phyloP scores from a whole-genome alignment of 2,797 vertebrate genomes.

The Staurois parvus region DNA sequence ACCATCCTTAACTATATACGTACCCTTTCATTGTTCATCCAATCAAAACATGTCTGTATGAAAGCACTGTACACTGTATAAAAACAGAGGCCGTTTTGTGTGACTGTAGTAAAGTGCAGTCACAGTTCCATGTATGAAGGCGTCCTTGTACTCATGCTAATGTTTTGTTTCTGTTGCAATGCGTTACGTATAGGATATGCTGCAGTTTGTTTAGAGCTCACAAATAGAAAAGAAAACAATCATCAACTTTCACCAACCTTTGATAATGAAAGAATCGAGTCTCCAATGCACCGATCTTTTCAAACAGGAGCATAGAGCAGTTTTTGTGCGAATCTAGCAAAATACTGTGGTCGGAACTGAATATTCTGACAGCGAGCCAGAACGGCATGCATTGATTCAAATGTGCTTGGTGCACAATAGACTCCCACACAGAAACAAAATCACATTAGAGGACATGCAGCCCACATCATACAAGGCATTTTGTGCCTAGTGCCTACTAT shows the following conservation, averaged over 20 bases:
- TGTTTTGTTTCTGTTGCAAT: not conserved
- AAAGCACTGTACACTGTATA: not conserved
- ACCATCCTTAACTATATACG: not conserved
- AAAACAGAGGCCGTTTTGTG: not conserved
- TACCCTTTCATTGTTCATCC: not conserved
- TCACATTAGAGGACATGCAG: constrained; percentile 73
- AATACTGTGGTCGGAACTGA: constrained; percentile 69
- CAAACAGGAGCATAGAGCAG: constrained; percentile 62
- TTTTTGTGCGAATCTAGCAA: constrained; percentile 68
- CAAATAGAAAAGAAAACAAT: constrained; percentile 48
- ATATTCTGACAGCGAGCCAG: constrained; percentile 72
- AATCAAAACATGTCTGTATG: not conserved
- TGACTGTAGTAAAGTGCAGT: not conserved
- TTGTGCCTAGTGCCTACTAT: constrained; percentile 65
- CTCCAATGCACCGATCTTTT: constrained; percentile 71
- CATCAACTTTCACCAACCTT: constrained; percentile 80
- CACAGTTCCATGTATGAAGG: not conserved
- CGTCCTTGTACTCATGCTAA: constrained; percentile 1
- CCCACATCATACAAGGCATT: constrained; percentile 81
- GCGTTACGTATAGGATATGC: constrained; percentile 5
- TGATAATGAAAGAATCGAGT: constrained; percentile 67
- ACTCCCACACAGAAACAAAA: constrained; percentile 77
- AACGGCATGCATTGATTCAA: constrained; percentile 75
- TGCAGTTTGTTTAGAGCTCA: constrained; percentile 46
- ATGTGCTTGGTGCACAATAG: constrained; percentile 80